Evolutionary conservation across 2,888 invertebrate genomes (phyloP).

Genomic region (Mesochorus sp.): DNA sequence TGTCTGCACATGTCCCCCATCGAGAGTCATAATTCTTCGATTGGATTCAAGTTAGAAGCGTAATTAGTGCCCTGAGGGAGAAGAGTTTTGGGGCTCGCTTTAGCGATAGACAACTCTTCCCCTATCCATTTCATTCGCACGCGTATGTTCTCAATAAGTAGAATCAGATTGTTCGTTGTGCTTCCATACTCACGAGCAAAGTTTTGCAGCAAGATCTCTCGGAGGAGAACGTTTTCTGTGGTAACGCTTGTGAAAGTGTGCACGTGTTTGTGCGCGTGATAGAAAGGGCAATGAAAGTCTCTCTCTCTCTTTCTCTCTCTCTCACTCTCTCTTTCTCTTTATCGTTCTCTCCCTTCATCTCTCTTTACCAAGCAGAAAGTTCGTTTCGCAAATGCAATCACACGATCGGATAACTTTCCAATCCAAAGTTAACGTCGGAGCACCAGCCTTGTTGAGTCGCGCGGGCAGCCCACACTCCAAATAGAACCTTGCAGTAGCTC

Average conservation of each 20-base stretch:
- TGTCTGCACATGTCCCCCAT: neutral
- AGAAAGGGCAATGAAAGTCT: slow-evolving; percentile 55
- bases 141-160: slow-evolving; percentile 59
- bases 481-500: slow-evolving; percentile 7
- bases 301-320: neutral
- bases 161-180: slow-evolving; percentile 61
- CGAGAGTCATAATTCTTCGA: slow-evolving; percentile 25
- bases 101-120: neutral
- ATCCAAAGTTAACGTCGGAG: slow-evolving; percentile 75
- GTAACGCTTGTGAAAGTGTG: slow-evolving; percentile 40
- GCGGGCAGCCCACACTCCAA: slow-evolving; percentile 12
- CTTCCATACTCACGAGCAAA: slow-evolving; percentile 54
- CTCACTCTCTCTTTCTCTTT: slow-evolving; percentile 1
- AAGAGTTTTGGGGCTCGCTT: slow-evolving; percentile 29
- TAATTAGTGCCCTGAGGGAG: slow-evolving; percentile 26
- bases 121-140: slow-evolving; percentile 44
- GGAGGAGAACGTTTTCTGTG: slow-evolving; percentile 13
- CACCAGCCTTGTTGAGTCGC: slow-evolving; percentile 65
- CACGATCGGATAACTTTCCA: slow-evolving; percentile 78
- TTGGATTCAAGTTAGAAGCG: slow-evolving; percentile 22
- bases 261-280: slow-evolving; percentile 34
- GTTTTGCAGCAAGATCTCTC: slow-evolving; percentile 49
- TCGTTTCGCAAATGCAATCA: slow-evolving; percentile 73
- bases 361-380: slow-evolving; percentile 47
- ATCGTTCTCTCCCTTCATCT: slow-evolving; percentile 20